These are phyloP conservation scores for Epirrita christyi DNA, from an alignment of 2,888 invertebrate species.

Conservation along the genomic window DNA sequence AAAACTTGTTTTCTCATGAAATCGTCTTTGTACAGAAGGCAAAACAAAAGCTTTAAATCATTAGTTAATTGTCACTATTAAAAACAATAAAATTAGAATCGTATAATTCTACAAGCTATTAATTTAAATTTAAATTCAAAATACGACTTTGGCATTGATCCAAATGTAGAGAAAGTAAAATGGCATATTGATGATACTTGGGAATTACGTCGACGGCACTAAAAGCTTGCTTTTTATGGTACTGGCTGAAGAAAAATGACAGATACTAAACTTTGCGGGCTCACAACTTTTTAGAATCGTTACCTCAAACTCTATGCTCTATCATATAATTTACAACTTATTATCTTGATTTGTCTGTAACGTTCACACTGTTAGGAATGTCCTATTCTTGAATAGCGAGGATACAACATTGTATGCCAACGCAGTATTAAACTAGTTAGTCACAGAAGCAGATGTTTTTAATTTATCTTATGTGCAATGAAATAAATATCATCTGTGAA, in stretches of 20 bases:
- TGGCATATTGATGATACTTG: constrained; percentile 24
- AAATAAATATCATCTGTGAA: constrained; percentile 27
- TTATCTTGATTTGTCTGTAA: too few relatives aligned
- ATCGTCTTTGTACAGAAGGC: too few relatives aligned
- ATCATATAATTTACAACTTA: too few relatives aligned
- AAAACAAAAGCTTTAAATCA: not conserved
- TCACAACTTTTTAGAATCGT: not conserved
- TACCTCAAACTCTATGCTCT: too few relatives aligned
- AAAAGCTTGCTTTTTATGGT: constrained; percentile 17
- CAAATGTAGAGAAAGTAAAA: constrained; percentile 29
- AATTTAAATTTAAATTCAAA: constrained; percentile 26
- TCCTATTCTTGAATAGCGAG: not conserved
- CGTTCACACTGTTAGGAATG: not conserved
- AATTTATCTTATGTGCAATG: constrained; percentile 24
- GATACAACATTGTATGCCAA: not conserved
- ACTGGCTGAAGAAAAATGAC: constrained; percentile 8
- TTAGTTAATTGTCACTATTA: not conserved
- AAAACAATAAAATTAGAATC: constrained; percentile 10
- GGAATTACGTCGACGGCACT: constrained; percentile 7
- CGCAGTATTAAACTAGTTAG: constrained; percentile 19
- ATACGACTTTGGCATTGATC: constrained; percentile 29
- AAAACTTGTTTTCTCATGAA: too few relatives aligned
- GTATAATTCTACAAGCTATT: constrained; percentile 21
- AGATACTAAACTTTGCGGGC: not conserved
- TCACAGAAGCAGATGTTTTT: constrained; percentile 23